Base-by-base conservation (phyloP, 2,113 vertebrate genomes). In the Polypterus bichir region DNA sequence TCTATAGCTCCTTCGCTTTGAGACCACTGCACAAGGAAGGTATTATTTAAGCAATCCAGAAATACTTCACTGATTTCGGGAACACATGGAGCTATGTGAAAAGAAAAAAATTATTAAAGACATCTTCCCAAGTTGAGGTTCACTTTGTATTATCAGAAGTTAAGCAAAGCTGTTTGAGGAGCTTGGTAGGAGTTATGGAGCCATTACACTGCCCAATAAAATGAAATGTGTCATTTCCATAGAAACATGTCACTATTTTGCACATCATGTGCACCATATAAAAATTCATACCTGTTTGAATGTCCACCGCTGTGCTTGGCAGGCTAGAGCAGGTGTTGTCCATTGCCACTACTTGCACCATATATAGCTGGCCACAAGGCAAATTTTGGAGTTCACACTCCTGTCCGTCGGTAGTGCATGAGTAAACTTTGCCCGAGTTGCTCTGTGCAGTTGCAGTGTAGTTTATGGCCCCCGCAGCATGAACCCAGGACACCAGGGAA, bases 271-370 rank as follows among this genome's bases (percentile, higher is more conserved):
- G 7, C 7, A 10, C 7, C 7, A 52, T 10, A 52, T 8, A 52
- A 8, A 10, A 52, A 7, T 8, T 7, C 48, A 27, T 74, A 89
- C 87, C 86, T 81, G 87, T 77, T 0, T 62, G 9, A 51, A 89
- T 68, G 4, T 54, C 3, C 47, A 49, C 49, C 4, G 64, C 27
- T 47, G 64, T 55, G 65, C 83, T 86, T 7, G 77, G 79, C 59
- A 81, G 63, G 71, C 83, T 83, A 8, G 80, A 77, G 66, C 85
- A 88, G 49, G 70, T 66, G 1, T 77, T 6, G 10, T 78, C 76
- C 46, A 71, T 9, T 2, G 85, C 80, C 63, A 77, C 62, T 64
- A 86, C 77, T 55, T 77, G 73, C 49, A 87, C 67, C 1, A 6
- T 59, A 72, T 83, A 88, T 4, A 45, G 1, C 0, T 64, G 66